Evolutionary conservation across 1,140 invertebrate species (phyloP).

Genomic region (Pemphigus obesinymphae): DNA sequence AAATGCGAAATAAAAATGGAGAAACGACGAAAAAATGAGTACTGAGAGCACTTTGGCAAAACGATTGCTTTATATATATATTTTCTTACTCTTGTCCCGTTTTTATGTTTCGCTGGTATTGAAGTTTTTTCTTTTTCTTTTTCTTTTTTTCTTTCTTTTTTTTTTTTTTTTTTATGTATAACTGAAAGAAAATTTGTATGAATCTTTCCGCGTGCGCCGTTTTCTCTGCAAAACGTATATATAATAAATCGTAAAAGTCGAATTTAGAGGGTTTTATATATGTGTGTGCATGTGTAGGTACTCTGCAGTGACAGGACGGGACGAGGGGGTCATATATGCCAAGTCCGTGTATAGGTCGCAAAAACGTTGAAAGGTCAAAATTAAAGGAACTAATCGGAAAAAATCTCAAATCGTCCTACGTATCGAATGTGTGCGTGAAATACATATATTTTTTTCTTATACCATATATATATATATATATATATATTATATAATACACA

Average conservation of each 20-base stretch:
- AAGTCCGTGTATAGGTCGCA: neutral
- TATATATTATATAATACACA: neutral
- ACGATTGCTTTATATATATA: constrained; percentile 3
- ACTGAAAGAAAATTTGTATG: neutral
- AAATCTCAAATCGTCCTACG: neutral
- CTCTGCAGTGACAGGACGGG: neutral
- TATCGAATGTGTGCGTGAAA: neutral
- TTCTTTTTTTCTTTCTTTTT: no score
- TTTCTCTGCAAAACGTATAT: neutral
- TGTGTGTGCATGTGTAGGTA: neutral
- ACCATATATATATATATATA: neutral
- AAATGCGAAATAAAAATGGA: neutral
- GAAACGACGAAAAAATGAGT: constrained; percentile 18
- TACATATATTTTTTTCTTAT: neutral
- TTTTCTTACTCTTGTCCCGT: neutral
- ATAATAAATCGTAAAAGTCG: neutral
- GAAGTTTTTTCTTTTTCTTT: no score
- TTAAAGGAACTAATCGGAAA: constrained; percentile 3
- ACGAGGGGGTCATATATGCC: neutral
- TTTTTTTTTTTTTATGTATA: neutral
- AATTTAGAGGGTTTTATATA: neutral
- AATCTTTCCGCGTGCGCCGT: neutral
- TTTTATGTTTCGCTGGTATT: neutral
- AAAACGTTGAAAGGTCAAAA: neutral
- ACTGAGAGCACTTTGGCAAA: constrained; percentile 3